Conservation (phyloP, 2,113 vertebrate genomes). For the Genyomyrus donnyi region DNA sequence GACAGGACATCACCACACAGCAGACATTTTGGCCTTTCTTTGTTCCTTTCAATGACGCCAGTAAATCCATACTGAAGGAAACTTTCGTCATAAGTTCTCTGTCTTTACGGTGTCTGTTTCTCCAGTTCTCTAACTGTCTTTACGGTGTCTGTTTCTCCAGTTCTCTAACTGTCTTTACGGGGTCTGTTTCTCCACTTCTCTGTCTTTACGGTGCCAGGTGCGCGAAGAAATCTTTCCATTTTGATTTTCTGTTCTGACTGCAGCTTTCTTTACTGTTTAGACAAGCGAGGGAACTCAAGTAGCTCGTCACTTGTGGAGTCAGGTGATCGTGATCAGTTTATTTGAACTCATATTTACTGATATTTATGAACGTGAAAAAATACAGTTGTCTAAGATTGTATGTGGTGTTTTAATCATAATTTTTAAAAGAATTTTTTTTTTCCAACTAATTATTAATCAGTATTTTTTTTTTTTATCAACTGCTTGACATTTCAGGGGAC, state of each 20-base stretch:
- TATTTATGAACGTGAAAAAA: too few species aligned
- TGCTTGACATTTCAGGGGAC: too few species aligned
- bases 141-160: background rate
- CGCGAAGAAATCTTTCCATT: background rate
- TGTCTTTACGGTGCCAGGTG: background rate
- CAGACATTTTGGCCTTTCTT: background rate
- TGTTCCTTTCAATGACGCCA: background rate
- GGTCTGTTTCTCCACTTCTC: background rate
- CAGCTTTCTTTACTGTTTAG: too few species aligned
- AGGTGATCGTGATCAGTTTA: too few species aligned
- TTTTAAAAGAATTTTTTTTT: too few species aligned
- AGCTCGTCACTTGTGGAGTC: too few species aligned
- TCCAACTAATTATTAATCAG: too few species aligned
- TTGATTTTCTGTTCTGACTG: background rate
- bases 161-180: background rate
- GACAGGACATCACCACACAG: background rate
- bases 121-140: background rate
- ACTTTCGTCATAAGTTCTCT: background rate
- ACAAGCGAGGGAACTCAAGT: too few species aligned
- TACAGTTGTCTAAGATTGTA: too few species aligned
- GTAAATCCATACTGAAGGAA: background rate
- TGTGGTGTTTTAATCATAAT: too few species aligned
- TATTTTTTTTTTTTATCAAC: too few species aligned
- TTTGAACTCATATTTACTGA: too few species aligned
- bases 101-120: background rate